Evolutionary conservation across 2,888 invertebrate genomes (phyloP).

Genomic region (Trissolcus japonicus): DNA sequence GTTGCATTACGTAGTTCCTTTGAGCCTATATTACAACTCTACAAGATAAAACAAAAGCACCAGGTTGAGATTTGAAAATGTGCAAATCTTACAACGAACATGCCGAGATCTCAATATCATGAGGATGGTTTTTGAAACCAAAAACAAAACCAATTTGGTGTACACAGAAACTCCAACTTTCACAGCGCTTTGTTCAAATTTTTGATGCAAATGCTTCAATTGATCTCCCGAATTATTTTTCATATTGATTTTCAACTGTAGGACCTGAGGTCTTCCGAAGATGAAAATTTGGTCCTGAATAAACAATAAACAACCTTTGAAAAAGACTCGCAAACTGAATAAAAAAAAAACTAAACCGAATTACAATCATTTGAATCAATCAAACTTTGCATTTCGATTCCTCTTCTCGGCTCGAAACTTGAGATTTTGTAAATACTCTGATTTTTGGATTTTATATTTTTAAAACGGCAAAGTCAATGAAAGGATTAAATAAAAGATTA

Average conservation of each 20-base stretch:
- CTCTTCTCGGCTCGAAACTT: constrained; percentile 29
- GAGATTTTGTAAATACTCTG: constrained; percentile 35
- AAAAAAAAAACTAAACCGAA: constrained; percentile 6
- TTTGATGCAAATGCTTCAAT: too few species aligned
- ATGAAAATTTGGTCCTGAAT: too few species aligned
- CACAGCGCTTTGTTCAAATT: too few species aligned
- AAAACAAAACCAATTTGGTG: too few species aligned
- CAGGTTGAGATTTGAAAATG: constrained; percentile 21
- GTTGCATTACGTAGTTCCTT: constrained; percentile 53
- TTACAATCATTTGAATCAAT: not conserved
- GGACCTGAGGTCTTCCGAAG: too few species aligned
- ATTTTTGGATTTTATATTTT: constrained; percentile 21
- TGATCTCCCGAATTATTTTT: too few species aligned
- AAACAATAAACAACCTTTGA: not conserved
- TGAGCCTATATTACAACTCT: constrained; percentile 38
- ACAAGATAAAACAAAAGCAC: constrained; percentile 15
- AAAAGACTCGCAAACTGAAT: not conserved
- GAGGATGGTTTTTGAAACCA: constrained; percentile 1
- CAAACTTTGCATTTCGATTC: constrained; percentile 2
- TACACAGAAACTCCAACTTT: too few species aligned
- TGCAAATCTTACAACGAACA: constrained; percentile 1
- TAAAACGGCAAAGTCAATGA: not conserved
- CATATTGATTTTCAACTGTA: too few species aligned
- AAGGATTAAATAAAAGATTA: constrained; percentile 4
- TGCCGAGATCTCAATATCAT: constrained; percentile 1